Evolutionary conservation across 1,140 invertebrate species (phyloP).

Genomic region (Hirudo medicinalis): DNA sequence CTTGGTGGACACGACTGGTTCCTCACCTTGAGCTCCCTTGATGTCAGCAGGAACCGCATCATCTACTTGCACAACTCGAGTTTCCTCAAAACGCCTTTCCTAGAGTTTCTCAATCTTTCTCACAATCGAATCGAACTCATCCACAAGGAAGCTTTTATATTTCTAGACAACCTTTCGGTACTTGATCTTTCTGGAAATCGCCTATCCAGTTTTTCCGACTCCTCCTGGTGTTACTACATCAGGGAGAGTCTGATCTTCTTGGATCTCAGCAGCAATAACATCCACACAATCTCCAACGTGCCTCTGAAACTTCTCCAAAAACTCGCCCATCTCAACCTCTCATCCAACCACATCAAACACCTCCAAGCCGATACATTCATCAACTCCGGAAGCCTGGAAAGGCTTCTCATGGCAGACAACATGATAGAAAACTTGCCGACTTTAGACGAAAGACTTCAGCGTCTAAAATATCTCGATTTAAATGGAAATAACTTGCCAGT

Average conservation of each 20-base stretch:
- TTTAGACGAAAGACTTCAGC: background rate
- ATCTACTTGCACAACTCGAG: constrained; percentile 19
- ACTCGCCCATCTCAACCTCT: constrained; percentile 15
- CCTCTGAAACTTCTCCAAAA: background rate
- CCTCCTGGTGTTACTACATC: constrained; percentile 19
- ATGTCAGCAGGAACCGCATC: constrained; percentile 13
- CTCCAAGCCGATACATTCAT: constrained; percentile 18
- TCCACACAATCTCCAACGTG: constrained; percentile 12
- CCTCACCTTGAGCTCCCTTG: background rate
- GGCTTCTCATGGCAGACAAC: constrained; percentile 14
- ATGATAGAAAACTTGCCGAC: constrained; percentile 12
- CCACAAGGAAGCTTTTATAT: constrained; percentile 16
- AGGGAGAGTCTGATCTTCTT: constrained; percentile 1
- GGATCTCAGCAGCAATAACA: constrained; percentile 16
- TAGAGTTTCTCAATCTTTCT: constrained; percentile 13
- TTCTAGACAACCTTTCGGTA: constrained; percentile 2
- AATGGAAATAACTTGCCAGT: background rate
- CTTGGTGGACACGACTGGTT: constrained; percentile 12
- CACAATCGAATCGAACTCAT: constrained; percentile 22
- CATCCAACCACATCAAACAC: constrained; percentile 17
- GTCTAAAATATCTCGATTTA: background rate
- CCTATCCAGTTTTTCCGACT: constrained; percentile 4
- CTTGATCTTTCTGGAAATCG: constrained; percentile 20
- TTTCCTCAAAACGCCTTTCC: constrained; percentile 10
- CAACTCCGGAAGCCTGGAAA: constrained; percentile 4